Base-by-base conservation (phyloP, 2,888 invertebrate genomes). In the Chirona hameri region DNA sequence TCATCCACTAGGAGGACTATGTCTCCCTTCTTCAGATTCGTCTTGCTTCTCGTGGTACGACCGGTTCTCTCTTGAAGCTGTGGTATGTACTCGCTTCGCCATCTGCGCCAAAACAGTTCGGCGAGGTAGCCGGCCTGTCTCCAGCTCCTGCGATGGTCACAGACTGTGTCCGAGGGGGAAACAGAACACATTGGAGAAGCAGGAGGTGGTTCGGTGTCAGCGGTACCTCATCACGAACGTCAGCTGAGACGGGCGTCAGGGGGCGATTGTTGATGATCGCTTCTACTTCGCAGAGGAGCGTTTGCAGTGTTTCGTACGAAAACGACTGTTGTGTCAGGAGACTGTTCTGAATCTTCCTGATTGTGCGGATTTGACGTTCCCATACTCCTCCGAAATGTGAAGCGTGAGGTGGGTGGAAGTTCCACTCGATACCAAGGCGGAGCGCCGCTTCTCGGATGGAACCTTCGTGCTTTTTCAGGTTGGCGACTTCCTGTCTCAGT, bases 351-450 rank as follows among this genome's bases (percentile, higher is more conserved):
- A 82, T 65, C 39, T 81, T 79, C 39, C 82, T 55, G 14, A 82
- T 31, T 9, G 82, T 57, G 21, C 82, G 46, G 24, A 82, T 82
- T 27, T 82, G 79, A n/a, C 80, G 72, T 39, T 82, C 81, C 82
- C 82, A 82, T 5, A 80, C 79, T n/a, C 82, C 82, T n/a, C 82
- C 82, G 57, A 80, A 80, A 52, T 82, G 55, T 24, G 82, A 82
- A 15, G 80, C 82, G 57, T 80, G 52, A 15, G 79, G 80, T 24
- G 80, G 79, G 55, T 82, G 72, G 27, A 82, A 69, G 7, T 21
- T 76, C 69, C 82, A 82, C 4, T 82, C 27, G 9, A 60, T 65
- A 18, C 65, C 39, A 7, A 80, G 52, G 1, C 24, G 4, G 46
- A 80, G 31, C 14, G 80, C 57, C 12, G 29, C 27, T 52, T 80